phyloP scores from a whole-genome alignment of 2,888 invertebrate species.

The Tachina grossa region DNA sequence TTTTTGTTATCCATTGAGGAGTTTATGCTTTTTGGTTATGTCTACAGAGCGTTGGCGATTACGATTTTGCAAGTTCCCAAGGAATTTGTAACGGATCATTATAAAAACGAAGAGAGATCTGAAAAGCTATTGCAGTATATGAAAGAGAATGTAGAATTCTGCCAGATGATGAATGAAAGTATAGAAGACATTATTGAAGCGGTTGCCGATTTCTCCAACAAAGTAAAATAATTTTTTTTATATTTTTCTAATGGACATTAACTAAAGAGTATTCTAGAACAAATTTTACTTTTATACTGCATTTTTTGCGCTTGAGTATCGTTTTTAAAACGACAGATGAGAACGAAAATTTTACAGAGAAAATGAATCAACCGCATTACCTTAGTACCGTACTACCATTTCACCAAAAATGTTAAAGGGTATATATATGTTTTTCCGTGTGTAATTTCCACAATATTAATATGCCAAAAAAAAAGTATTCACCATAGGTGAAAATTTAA shows the following conservation, averaged over 20 bases:
- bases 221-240: conserved; percentile 1
- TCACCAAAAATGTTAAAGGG: no score
- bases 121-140: conserved; percentile 74
- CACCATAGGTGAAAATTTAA: no score
- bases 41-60: conserved; percentile 75
- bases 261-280: no score
- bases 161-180: conserved; percentile 74
- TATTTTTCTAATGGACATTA: neutral
- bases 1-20: conserved; percentile 76
- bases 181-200: conserved; percentile 76
- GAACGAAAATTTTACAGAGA: no score
- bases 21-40: conserved; percentile 75
- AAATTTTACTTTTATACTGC: no score
- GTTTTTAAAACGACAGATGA: no score
- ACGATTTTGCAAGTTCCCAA: conserved; percentile 76
- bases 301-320: no score
- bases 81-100: conserved; percentile 75
- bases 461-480: no score
- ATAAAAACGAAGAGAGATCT: conserved; percentile 76
- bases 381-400: no score
- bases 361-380: no score
- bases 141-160: conserved; percentile 73
- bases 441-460: no score
- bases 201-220: conserved; percentile 18
- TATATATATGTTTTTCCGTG: no score